phyloP scores from a whole-genome alignment of 2,888 invertebrate species.

The Chrysolina haemoptera region DNA sequence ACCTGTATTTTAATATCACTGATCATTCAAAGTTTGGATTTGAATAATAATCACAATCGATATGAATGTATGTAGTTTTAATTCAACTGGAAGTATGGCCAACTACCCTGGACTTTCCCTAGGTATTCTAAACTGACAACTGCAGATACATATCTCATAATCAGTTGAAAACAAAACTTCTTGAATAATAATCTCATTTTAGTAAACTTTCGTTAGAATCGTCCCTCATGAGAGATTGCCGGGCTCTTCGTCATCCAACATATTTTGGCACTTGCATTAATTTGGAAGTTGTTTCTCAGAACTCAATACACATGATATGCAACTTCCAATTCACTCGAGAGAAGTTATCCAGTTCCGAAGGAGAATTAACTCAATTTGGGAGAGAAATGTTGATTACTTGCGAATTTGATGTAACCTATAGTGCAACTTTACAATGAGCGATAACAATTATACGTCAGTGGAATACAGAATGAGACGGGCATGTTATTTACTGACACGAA shows the following conservation, averaged over 20 bases:
- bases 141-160: too few relatives aligned
- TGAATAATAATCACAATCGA: too few relatives aligned
- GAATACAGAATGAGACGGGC: constrained; percentile 10
- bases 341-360: constrained; percentile 16
- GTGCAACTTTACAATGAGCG: constrained; percentile 17
- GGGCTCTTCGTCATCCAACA: constrained; percentile 12
- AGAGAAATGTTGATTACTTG: constrained; percentile 14
- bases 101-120: too few relatives aligned
- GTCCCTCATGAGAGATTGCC: not conserved
- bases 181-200: too few relatives aligned
- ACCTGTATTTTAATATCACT: too few relatives aligned
- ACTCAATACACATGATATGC: constrained; percentile 21
- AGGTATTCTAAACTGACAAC: too few relatives aligned
- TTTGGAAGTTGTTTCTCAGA: constrained; percentile 18
- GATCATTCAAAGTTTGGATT: too few relatives aligned
- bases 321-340: constrained; percentile 2
- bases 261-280: constrained; percentile 2
- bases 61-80: too few relatives aligned
- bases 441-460: constrained; percentile 12
- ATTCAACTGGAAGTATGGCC: too few relatives aligned
- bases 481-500: not conserved
- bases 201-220: too few relatives aligned
- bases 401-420: constrained; percentile 21
- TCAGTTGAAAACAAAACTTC: too few relatives aligned
- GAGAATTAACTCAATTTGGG: constrained; percentile 20